Conservation (phyloP, 2,888 invertebrate genomes). For the Tortricodes alternella region DNA sequence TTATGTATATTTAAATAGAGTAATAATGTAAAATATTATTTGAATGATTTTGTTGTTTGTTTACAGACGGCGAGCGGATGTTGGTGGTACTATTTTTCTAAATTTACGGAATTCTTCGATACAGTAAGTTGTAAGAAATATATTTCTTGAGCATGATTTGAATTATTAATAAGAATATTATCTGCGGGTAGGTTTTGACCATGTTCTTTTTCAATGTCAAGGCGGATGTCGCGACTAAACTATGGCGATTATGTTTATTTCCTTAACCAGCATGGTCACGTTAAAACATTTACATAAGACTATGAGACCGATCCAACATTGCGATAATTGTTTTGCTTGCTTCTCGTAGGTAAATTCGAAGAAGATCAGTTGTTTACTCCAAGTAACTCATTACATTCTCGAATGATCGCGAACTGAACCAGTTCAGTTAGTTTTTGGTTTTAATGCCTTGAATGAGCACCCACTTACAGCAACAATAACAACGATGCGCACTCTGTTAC, state of each 20-base stretch:
- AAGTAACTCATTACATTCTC: background rate
- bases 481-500: too few species aligned
- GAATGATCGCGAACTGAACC: background rate
- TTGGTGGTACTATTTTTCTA: constrained; percentile 98
- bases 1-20: background rate
- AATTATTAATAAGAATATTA: too few species aligned
- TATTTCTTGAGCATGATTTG: too few species aligned
- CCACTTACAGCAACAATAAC: too few species aligned
- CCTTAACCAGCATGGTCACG: constrained; percentile 39
- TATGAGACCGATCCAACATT: constrained; percentile 35
- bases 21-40: background rate
- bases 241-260: constrained; percentile 36
- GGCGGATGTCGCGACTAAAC: constrained; percentile 31
- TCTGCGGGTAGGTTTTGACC: background rate
- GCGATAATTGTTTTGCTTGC: constrained; percentile 37
- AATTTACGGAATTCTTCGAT: constrained; percentile 96
- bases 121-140: constrained; percentile 84
- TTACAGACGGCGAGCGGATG: constrained; percentile 91
- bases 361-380: background rate
- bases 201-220: constrained; percentile 41
- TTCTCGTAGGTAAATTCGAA: background rate
- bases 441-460: too few species aligned
- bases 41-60: constrained; percentile 35
- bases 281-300: constrained; percentile 38
- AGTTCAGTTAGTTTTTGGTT: too few species aligned